phyloP scores from a whole-genome alignment of 2,113 vertebrate genomes.

The Mus musculus region DNA sequence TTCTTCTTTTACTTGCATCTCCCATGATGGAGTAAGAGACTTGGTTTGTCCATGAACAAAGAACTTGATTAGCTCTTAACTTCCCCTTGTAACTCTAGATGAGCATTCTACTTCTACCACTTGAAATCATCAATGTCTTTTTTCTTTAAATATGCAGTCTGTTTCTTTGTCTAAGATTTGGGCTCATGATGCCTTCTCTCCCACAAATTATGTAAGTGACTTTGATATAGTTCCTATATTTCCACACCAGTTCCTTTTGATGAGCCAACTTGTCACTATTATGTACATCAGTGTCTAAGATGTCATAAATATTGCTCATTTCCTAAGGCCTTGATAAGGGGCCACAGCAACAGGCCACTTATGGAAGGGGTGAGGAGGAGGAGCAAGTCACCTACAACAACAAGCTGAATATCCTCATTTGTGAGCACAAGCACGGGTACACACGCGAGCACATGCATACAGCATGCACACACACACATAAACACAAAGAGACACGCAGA shows the following conservation, averaged over 20 bases:
- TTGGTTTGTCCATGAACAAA: constrained; percentile 82
- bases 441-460: background rate
- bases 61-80: constrained; percentile 80
- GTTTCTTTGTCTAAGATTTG: background rate
- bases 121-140: background rate
- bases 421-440: background rate
- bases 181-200: constrained; percentile 90
- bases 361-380: background rate
- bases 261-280: constrained; percentile 94
- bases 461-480: background rate
- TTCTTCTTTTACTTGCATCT: constrained; percentile 80
- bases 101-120: background rate
- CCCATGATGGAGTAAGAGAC: constrained; percentile 82
- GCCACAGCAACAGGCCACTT: too few relatives aligned
- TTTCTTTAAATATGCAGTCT: background rate
- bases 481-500: background rate
- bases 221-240: constrained; percentile 98
- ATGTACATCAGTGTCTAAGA: background rate
- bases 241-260: constrained; percentile 96
- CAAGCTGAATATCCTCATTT: background rate
- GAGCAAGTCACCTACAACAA: background rate
- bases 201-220: constrained; percentile 96
- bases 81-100: constrained; percentile 74
- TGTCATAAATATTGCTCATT: background rate
- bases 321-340: background rate